Base-by-base conservation (phyloP, 2,797 vertebrate species). In the Tenualosa ilisha region DNA sequence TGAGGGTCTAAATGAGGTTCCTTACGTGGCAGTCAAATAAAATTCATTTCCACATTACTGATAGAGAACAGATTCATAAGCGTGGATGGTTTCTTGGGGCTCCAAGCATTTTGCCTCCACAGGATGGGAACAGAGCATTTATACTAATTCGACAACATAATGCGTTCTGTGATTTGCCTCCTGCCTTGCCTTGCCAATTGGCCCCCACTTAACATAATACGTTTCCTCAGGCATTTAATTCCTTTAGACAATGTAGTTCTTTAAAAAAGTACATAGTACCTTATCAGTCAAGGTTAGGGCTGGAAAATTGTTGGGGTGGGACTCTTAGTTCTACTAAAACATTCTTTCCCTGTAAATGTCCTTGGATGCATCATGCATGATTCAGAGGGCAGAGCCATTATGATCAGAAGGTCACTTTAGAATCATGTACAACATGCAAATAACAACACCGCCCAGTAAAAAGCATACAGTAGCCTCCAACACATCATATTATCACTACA, bases 141-240 rank as follows among this genome's bases (percentile, higher is more conserved):
- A 37, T 37, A 40, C 31, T 20, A 79, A 40, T 43, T 79, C 17
- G 15, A 79, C 40, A 79, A 46, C 72, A 46, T 46, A 79, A 46
- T 79, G 31, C 3, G 6, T 20, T 75, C 37, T 75, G 68, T 75
- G 4, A 75, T 75, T 46, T 79, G 72, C 72, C 72, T 51, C 8
- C 50, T 79, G 72, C 72, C 72, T 46, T 79, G 37, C 72, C 72
- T 46, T 79, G 72, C 72, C 72, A 79, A 46, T 79, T 46, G 17
- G 72, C 72, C 40, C 46, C 40, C 20, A 79, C 72, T 79, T 79
- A 79, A 79, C 72, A 43, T 79, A 79, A 46, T 79, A 79, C 8
- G 40, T 12, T 8, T 31, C 68, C 37, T 72, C 11, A 5, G 37
- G 37, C 17, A 79, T 7, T 46, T 79, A 72, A 72, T 72, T 79